Conservation (phyloP, 2,113 vertebrate genomes). For the Turdus rufiventris region DNA sequence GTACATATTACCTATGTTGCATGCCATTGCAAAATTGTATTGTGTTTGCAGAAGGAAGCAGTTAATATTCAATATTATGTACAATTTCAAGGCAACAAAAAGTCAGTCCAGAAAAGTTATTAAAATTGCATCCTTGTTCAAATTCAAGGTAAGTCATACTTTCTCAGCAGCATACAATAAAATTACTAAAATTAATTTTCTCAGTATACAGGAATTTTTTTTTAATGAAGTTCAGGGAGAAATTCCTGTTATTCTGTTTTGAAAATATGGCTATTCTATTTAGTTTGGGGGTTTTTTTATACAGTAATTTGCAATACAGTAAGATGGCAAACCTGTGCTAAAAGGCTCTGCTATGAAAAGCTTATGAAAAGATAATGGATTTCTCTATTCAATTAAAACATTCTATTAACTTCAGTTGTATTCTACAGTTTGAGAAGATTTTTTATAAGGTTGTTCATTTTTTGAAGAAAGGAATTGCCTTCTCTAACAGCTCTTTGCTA, state of each 20-base stretch:
- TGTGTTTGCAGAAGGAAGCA: background rate
- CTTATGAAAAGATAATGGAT: background rate
- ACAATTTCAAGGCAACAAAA: background rate
- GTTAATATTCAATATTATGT: background rate
- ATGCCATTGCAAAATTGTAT: background rate
- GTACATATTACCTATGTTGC: background rate
- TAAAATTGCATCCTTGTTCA: background rate
- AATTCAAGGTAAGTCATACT: background rate
- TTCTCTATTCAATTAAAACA: background rate
- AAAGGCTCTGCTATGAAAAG: background rate
- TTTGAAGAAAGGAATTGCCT: background rate
- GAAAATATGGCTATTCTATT: background rate
- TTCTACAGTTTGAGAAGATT: background rate
- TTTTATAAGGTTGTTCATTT: background rate
- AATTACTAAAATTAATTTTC: background rate
- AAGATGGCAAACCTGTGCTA: background rate
- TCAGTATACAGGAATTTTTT: background rate
- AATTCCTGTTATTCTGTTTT: background rate
- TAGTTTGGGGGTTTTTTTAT: background rate
- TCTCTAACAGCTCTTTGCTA: background rate
- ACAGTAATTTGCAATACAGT: background rate
- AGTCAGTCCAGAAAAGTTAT: background rate
- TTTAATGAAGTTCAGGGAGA: background rate
- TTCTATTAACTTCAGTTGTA: background rate
- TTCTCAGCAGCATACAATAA: background rate